Conservation (phyloP, 2,113 vertebrate genomes). For the Macaca fascicularis region DNA sequence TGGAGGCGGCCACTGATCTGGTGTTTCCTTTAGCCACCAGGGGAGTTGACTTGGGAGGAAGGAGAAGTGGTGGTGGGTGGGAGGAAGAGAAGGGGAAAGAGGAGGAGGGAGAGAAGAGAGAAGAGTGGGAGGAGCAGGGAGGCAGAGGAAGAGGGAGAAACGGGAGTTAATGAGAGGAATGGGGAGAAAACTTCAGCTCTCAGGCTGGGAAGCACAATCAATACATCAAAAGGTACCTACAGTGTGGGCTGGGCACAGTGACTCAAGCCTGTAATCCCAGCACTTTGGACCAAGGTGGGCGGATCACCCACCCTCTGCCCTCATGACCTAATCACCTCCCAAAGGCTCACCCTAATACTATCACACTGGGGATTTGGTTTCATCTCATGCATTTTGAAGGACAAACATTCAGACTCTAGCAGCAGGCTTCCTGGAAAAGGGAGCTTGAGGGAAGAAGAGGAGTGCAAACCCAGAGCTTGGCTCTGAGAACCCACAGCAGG, state of each 20-base stretch:
- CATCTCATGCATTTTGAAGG: background rate
- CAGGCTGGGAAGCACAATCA: background rate
- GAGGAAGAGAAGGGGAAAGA: background rate
- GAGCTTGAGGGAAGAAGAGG: background rate
- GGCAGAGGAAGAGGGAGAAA: background rate
- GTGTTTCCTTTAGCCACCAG: background rate
- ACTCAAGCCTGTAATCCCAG: too few relatives aligned
- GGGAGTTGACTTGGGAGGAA: background rate
- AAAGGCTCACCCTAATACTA: background rate
- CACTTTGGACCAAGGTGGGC: too few relatives aligned
- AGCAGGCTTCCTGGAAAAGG: slow-evolving; percentile 29
- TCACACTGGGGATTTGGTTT: background rate
- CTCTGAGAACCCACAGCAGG: background rate
- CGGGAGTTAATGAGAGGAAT: background rate
- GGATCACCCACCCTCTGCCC: too few relatives aligned
- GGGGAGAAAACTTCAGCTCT: background rate
- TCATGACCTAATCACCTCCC: background rate
- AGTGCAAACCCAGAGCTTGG: background rate
- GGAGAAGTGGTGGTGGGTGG: background rate
- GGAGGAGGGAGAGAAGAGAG: too few relatives aligned
- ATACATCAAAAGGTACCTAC: background rate
- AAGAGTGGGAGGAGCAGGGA: too few relatives aligned
- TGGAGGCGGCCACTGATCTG: background rate
- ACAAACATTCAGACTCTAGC: background rate
- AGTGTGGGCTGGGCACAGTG: too few relatives aligned